These are phyloP conservation scores for Clarias batrachus DNA, from an alignment of 2,113 vertebrate genomes.

Conservation along the genomic window DNA sequence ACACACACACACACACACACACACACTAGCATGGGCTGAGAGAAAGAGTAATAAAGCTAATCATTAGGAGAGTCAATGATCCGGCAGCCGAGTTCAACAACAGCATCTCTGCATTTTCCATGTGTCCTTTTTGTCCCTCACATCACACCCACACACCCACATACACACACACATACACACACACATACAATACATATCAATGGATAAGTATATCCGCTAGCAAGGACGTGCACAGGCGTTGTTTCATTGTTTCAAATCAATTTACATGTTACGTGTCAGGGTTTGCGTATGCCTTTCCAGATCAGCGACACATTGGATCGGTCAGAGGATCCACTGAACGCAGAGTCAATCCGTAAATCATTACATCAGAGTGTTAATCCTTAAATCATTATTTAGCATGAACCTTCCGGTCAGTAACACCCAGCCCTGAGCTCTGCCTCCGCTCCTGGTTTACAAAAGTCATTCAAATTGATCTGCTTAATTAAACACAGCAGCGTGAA, in stretches of 20 bases:
- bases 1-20: background rate
- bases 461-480: background rate
- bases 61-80: background rate
- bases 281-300: background rate
- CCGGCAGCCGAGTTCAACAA: background rate
- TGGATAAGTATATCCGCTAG: no score
- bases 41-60: background rate
- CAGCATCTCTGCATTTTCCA: background rate
- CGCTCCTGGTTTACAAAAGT: background rate
- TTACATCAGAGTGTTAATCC: background rate
- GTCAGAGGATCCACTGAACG: background rate
- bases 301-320: background rate
- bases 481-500: background rate
- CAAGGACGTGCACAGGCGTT: no score
- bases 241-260: background rate
- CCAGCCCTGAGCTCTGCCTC: background rate
- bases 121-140: background rate
- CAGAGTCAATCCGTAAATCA: background rate
- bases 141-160: no score
- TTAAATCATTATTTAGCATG: no score
- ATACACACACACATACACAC: no score
- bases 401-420: background rate
- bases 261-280: background rate
- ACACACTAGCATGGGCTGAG: background rate
- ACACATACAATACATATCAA: no score